phyloP scores from a whole-genome alignment of 2,113 vertebrate genomes.

The Opisthocomus hoazin region DNA sequence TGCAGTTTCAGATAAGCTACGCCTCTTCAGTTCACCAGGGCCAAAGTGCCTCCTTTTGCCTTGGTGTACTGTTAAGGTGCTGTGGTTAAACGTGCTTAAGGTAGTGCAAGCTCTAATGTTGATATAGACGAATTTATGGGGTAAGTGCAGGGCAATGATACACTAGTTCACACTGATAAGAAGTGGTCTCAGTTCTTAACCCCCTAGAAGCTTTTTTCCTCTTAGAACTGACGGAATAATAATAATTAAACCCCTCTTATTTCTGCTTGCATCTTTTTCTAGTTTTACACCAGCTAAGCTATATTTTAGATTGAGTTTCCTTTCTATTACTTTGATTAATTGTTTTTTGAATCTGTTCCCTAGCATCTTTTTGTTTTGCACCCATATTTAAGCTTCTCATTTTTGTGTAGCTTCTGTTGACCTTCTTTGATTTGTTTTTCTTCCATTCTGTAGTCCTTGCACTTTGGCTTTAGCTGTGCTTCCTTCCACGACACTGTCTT shows the following conservation, averaged over 20 bases:
- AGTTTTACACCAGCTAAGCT: background rate
- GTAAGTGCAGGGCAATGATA: background rate
- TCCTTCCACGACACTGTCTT: background rate
- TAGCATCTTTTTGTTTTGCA: background rate
- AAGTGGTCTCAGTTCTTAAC: background rate
- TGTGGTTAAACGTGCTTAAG: background rate
- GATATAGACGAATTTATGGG: background rate
- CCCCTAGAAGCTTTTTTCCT: background rate
- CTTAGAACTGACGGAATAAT: background rate
- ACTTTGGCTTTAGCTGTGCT: background rate
- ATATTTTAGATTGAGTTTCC: background rate
- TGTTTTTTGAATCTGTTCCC: background rate
- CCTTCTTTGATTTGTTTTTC: background rate
- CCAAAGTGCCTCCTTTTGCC: background rate
- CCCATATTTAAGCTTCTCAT: background rate
- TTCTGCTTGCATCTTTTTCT: background rate
- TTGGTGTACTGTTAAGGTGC: background rate
- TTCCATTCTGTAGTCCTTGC: background rate
- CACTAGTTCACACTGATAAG: background rate
- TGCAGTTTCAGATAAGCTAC: background rate
- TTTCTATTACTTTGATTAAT: background rate
- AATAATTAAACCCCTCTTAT: background rate
- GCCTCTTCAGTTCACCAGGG: background rate
- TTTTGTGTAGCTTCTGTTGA: background rate
- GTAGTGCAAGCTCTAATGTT: background rate